Evolutionary conservation across 2,888 invertebrate genomes (phyloP).

Genomic region (Eilema griseolum): DNA sequence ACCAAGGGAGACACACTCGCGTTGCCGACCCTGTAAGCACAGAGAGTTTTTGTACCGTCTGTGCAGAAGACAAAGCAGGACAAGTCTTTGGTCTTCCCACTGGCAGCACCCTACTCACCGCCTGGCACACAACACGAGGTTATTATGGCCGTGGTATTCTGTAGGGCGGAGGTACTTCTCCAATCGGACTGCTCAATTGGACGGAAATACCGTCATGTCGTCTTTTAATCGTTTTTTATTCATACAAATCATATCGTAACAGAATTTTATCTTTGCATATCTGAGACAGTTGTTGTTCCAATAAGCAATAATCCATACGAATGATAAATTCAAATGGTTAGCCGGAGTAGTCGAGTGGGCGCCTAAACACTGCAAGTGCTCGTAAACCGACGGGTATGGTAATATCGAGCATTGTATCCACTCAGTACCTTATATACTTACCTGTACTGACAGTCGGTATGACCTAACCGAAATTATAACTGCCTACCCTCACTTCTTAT

Average conservation of each 20-base stretch:
- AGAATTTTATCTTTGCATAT: constrained; percentile 63
- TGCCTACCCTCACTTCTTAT: constrained; percentile 17
- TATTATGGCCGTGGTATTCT: too few species aligned
- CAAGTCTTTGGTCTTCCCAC: too few species aligned
- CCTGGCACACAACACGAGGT: too few species aligned
- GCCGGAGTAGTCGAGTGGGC: constrained; percentile 78
- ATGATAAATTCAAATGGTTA: constrained; percentile 82
- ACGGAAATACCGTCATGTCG: too few species aligned
- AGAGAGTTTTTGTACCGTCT: too few species aligned
- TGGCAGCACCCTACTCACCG: too few species aligned
- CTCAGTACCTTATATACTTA: constrained; percentile 69
- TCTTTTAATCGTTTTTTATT: constrained; percentile 13
- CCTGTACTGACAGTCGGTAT: constrained; percentile 66
- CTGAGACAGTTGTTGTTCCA: constrained; percentile 76
- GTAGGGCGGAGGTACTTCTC: too few species aligned
- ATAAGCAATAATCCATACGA: constrained; percentile 80
- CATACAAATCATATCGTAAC: constrained; percentile 32
- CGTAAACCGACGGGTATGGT: constrained; percentile 84
- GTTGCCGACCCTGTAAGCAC: too few species aligned
- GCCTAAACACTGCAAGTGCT: constrained; percentile 83
- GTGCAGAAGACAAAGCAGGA: too few species aligned
- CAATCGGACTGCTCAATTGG: too few species aligned
- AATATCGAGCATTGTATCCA: constrained; percentile 74
- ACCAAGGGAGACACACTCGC: too few species aligned
- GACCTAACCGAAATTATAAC: constrained; percentile 63